phyloP scores from a whole-genome alignment of 2,113 vertebrate genomes.

The Anas platyrhynchos region DNA sequence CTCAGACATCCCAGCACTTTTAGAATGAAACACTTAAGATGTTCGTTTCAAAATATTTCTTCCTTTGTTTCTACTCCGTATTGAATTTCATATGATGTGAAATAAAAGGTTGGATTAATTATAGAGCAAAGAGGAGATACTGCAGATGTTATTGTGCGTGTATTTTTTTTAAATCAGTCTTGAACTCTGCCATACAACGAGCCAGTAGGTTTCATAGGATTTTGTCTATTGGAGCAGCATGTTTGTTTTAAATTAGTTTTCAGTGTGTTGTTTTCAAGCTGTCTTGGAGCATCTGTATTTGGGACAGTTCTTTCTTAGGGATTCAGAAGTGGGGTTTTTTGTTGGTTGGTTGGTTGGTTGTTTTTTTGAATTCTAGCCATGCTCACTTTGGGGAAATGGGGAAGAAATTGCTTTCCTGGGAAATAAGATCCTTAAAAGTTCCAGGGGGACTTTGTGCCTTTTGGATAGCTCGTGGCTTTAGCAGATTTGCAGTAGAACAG shows the following conservation, averaged over 20 bases:
- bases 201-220: background rate
- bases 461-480: background rate
- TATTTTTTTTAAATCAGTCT: background rate
- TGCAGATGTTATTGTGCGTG: background rate
- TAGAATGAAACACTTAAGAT: background rate
- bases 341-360: background rate
- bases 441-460: background rate
- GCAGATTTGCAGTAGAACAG: background rate
- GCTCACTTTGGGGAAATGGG: background rate
- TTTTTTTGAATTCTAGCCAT: background rate
- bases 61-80: background rate
- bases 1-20: background rate
- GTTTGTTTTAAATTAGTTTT: constrained; percentile 49
- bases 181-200: background rate
- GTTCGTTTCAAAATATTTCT: constrained; percentile 23
- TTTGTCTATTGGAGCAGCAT: constrained; percentile 1
- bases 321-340: background rate
- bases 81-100: constrained; percentile 14
- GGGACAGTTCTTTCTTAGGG: background rate
- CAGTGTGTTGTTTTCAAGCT: constrained; percentile 20
- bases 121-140: background rate
- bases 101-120: constrained; percentile 15
- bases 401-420: constrained; percentile 19
- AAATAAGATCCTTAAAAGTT: background rate
- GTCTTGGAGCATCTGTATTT: background rate